Evolutionary conservation across 2,888 invertebrate species (phyloP).

Genomic region (Pammene aurita): DNA sequence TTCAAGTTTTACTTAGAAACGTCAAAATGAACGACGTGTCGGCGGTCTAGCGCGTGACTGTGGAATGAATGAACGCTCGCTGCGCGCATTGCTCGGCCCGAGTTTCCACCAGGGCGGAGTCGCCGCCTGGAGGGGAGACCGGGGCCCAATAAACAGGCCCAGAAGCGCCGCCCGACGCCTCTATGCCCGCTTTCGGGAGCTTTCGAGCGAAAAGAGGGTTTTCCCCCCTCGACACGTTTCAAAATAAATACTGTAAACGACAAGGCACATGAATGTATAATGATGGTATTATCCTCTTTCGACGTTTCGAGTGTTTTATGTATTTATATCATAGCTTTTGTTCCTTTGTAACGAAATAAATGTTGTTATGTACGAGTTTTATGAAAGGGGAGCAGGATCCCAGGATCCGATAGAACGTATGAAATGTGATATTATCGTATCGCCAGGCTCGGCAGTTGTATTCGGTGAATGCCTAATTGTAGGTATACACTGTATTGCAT

Average conservation of each 20-base stretch:
- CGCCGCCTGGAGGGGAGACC: slow-evolving; percentile 65
- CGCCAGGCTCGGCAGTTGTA: slow-evolving; percentile 65
- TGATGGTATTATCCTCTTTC: slow-evolving; percentile 80
- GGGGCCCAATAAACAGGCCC: slow-evolving; percentile 62
- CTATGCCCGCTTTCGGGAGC: slow-evolving; percentile 74
- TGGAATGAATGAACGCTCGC: slow-evolving; percentile 57
- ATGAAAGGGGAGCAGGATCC: slow-evolving; percentile 69
- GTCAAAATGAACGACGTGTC: slow-evolving; percentile 54
- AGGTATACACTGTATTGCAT: slow-evolving; percentile 46
- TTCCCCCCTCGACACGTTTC: slow-evolving; percentile 76
- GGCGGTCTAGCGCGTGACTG: slow-evolving; percentile 56
- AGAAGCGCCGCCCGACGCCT: slow-evolving; percentile 70
- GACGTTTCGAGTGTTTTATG: slow-evolving; percentile 81
- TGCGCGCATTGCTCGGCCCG: slow-evolving; percentile 52
- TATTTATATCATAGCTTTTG: slow-evolving; percentile 76
- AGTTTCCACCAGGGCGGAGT: slow-evolving; percentile 75
- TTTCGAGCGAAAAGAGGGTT: slow-evolving; percentile 78
- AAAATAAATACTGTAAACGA: slow-evolving; percentile 83
- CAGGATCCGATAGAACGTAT: slow-evolving; percentile 70
- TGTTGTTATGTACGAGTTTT: slow-evolving; percentile 65
- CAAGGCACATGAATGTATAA: slow-evolving; percentile 83
- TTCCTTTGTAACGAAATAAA: slow-evolving; percentile 77
- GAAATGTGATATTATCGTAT: slow-evolving; percentile 80
- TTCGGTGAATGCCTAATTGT: slow-evolving; percentile 61
- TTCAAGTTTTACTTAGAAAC: slow-evolving; percentile 57